These are phyloP conservation scores for Phyllostomus hastatus DNA, from an alignment of 2,113 vertebrate species.

Conservation along the genomic window DNA sequence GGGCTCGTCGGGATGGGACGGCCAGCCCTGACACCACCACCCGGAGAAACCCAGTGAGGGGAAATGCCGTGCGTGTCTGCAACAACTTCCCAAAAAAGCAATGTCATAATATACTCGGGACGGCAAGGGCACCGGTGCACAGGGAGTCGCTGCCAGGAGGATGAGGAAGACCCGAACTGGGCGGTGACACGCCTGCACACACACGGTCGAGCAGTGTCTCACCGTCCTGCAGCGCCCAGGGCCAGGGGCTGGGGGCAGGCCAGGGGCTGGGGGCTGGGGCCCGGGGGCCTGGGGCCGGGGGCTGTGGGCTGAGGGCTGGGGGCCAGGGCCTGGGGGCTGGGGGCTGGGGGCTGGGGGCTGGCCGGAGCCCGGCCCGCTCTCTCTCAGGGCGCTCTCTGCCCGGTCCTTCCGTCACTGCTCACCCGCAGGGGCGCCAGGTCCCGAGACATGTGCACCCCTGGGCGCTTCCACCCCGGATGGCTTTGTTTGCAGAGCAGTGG, in stretches of 20 bases:
- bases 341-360: too few relatives aligned
- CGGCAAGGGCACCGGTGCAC: background rate
- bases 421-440: background rate
- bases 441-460: background rate
- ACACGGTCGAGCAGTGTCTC: background rate
- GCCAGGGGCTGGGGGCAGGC: too few relatives aligned
- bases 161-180: background rate
- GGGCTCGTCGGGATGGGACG: background rate
- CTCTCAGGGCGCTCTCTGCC: background rate
- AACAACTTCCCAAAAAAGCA: background rate
- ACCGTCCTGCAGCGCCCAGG: too few relatives aligned
- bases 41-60: constrained; percentile 6
- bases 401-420: background rate
- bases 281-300: too few relatives aligned
- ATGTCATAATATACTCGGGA: background rate
- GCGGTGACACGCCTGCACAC: background rate
- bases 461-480: background rate
- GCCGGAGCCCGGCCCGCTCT: too few relatives aligned
- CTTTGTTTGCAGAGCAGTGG: background rate
- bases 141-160: background rate
- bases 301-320: too few relatives aligned
- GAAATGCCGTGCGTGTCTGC: background rate
- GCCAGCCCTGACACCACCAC: background rate
- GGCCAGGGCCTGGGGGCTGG: too few relatives aligned
- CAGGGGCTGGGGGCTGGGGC: too few relatives aligned